phyloP scores from a whole-genome alignment of 2,888 invertebrate genomes.

The Drosophila tripunctata region DNA sequence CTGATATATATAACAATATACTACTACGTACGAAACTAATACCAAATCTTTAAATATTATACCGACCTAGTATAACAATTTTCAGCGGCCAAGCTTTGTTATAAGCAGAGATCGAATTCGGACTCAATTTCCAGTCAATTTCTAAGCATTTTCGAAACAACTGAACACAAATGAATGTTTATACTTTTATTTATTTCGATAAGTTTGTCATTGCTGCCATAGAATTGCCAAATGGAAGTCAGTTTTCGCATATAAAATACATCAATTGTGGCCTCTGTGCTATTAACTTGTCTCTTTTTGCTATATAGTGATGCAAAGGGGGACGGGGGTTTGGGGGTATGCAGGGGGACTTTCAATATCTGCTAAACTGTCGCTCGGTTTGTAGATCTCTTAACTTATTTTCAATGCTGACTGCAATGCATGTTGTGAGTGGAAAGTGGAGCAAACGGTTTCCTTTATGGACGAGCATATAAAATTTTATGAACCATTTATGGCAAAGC shows the following conservation, averaged over 20 bases:
- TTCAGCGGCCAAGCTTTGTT: background rate
- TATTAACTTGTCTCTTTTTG: conserved; percentile 26
- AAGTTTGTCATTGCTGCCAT: background rate
- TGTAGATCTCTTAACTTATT: conserved; percentile 40
- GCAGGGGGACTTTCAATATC: conserved; percentile 37
- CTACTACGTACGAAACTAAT: too few species aligned
- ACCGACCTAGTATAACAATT: too few species aligned
- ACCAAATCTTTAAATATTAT: too few species aligned
- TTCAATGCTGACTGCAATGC: conserved; percentile 37
- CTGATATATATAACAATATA: too few species aligned
- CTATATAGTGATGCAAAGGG: too few species aligned
- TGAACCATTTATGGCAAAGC: conserved; percentile 67
- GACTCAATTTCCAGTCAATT: background rate
- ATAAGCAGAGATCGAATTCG: background rate
- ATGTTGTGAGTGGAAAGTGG: conserved; percentile 52
- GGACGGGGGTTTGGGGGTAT: too few species aligned
- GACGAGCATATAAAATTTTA: conserved; percentile 69
- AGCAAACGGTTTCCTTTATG: conserved; percentile 69
- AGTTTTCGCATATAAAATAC: conserved; percentile 19
- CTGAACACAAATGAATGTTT: background rate
- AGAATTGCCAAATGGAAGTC: conserved; percentile 22
- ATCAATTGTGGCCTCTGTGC: conserved; percentile 28
- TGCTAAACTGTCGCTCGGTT: conserved; percentile 33
- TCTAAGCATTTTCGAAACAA: background rate
- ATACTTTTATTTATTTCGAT: background rate